phyloP scores from a whole-genome alignment of 2,113 vertebrate genomes.

The Nymphicus hollandicus region DNA sequence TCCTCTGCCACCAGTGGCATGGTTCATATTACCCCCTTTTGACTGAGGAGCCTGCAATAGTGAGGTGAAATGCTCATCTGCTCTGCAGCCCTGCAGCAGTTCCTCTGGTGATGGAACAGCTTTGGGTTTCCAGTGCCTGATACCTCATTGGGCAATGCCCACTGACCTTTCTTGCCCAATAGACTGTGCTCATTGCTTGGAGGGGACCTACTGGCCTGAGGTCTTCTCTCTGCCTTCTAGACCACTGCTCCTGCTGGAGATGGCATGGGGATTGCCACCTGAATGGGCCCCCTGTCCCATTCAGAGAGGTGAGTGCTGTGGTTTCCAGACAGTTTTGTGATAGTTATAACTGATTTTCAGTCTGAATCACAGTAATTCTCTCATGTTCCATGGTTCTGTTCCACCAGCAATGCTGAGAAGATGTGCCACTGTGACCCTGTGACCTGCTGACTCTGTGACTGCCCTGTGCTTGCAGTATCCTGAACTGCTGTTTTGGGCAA shows the following conservation, averaged over 20 bases:
- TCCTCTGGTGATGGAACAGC: rapidly evolving
- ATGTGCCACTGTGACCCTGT: background rate
- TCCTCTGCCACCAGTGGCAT: background rate
- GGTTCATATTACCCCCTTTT: background rate
- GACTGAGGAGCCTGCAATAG: background rate
- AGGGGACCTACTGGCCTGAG: background rate
- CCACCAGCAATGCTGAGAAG: background rate
- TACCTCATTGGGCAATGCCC: background rate
- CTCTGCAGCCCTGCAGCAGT: rapidly evolving
- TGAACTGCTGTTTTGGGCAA: background rate
- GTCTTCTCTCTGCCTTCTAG: background rate
- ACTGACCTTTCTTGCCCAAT: rapidly evolving
- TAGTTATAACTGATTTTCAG: background rate
- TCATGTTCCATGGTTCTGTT: background rate
- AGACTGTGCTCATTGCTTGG: background rate
- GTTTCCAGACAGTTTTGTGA: background rate
- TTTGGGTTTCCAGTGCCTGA: background rate
- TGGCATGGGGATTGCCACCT: background rate
- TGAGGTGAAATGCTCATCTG: rapidly evolving
- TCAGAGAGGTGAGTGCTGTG: background rate
- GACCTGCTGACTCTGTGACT: background rate
- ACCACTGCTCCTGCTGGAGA: background rate
- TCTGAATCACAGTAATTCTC: background rate
- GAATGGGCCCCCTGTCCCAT: background rate
- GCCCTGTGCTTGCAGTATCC: background rate